Percentiles rank a stretch among this genome's conserved stretches.
Conservation (phyloP, 2,888 invertebrate species). For the Watsonalla binaria region DNA sequence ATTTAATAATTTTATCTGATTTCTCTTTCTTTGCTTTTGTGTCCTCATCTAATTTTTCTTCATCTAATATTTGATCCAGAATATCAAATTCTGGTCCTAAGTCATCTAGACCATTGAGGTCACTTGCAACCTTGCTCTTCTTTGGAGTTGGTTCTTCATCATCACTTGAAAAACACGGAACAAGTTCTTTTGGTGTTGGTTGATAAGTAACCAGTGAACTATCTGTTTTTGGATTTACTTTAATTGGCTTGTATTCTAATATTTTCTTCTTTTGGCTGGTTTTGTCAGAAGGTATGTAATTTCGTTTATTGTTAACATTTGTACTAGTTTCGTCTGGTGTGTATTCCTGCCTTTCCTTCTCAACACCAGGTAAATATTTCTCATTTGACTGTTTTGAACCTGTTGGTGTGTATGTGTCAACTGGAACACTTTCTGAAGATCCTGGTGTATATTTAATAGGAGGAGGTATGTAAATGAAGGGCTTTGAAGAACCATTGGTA, state of each 20-base stretch:
- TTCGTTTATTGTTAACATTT: constrained; percentile 39
- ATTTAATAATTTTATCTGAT: constrained; percentile 2
- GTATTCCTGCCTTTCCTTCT: constrained; percentile 57
- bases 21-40: constrained; percentile 8
- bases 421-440: constrained; percentile 43
- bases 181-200: constrained; percentile 65
- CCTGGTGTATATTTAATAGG: constrained; percentile 62
- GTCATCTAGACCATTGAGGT: constrained; percentile 67
- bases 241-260: constrained; percentile 66
- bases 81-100: constrained; percentile 74
- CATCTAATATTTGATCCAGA: constrained; percentile 71
- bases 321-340: constrained; percentile 47
- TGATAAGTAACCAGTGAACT: constrained; percentile 55
- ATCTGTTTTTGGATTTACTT: constrained; percentile 47
- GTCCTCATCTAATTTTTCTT: constrained; percentile 44
- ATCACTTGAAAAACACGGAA: constrained; percentile 73
- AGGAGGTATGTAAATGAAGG: constrained; percentile 65
- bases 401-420: constrained; percentile 64
- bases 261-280: constrained; percentile 56
- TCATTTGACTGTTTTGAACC: constrained; percentile 55
- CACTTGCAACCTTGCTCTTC: constrained; percentile 56
- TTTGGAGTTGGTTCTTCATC: constrained; percentile 66
- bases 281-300: constrained; percentile 70
- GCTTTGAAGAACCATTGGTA: constrained; percentile 53
- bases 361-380: constrained; percentile 63